Evolutionary conservation across 2,888 invertebrate species (phyloP).

Genomic region (Sylvicola cinctus): DNA sequence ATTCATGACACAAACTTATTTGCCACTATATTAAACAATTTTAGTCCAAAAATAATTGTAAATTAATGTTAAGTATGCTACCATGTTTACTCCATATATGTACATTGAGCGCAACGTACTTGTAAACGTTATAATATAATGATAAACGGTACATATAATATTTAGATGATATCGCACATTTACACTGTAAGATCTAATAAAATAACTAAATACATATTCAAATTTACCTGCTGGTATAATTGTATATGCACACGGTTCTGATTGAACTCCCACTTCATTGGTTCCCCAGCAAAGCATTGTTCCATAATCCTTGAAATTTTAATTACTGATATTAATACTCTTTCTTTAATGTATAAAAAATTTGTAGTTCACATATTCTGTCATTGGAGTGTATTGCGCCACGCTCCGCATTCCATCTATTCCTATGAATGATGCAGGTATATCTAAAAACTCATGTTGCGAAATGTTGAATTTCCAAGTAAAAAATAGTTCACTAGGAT

Average conservation of each 20-base stretch:
- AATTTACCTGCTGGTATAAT: constrained; percentile 49
- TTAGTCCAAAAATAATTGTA: too few species aligned
- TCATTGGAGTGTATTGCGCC: constrained; percentile 48
- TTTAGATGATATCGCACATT: too few species aligned
- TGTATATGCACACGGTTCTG: constrained; percentile 50
- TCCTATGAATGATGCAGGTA: constrained; percentile 37
- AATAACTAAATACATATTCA: too few species aligned
- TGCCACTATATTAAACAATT: too few species aligned
- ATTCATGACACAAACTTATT: too few species aligned
- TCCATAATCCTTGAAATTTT: constrained; percentile 37
- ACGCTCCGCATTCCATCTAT: constrained; percentile 41
- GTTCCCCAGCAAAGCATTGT: constrained; percentile 52
- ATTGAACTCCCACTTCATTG: constrained; percentile 50
- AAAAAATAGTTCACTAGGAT: constrained; percentile 46
- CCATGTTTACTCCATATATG: too few species aligned
- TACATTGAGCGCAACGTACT: too few species aligned
- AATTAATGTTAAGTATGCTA: too few species aligned
- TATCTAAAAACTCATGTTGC: constrained; percentile 40
- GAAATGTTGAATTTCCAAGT: constrained; percentile 61
- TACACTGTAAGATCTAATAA: too few species aligned
- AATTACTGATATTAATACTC: constrained; percentile 12
- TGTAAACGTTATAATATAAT: too few species aligned
- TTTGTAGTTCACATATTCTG: constrained; percentile 26
- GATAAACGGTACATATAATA: too few species aligned
- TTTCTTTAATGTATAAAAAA: too few species aligned